phyloP scores from a whole-genome alignment of 2,113 vertebrate genomes.

The Xiphophorus maculatus region DNA sequence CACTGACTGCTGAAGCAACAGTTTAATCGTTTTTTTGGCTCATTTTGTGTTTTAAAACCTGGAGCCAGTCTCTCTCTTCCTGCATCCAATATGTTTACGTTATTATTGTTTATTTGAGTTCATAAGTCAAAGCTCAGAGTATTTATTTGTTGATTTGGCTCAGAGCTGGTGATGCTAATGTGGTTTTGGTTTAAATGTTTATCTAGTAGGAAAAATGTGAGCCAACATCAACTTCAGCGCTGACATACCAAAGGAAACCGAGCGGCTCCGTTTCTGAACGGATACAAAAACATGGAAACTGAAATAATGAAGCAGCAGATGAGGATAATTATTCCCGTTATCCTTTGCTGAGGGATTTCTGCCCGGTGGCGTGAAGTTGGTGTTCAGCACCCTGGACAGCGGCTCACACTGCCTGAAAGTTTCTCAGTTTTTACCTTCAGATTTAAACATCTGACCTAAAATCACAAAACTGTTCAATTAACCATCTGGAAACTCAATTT shows the following conservation, averaged over 20 bases:
- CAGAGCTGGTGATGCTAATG: neutral
- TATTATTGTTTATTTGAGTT: neutral
- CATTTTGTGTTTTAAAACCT: neutral
- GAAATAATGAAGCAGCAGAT: neutral
- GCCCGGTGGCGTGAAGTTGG: constrained; percentile 2
- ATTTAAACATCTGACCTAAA: no score
- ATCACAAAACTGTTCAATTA: no score
- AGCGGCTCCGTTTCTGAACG: neutral
- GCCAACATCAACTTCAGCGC: neutral
- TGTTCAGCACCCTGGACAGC: constrained; percentile 57
- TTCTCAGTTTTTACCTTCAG: neutral
- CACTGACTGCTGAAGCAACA: constrained; percentile 33
- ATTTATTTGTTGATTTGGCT: constrained; percentile 4
- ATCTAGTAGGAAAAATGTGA: neutral
- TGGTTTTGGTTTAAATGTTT: neutral
- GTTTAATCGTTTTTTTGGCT: constrained; percentile 14
- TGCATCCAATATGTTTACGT: neutral
- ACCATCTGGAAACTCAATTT: no score
- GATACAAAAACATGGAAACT: neutral
- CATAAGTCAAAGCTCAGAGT: neutral
- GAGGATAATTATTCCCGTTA: neutral
- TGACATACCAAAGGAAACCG: neutral
- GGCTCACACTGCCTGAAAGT: neutral
- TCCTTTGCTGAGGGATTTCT: neutral
- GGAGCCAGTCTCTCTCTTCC: neutral